Evolutionary conservation across 2,113 vertebrate genomes (phyloP), one percentile per base, ranked within the genome.

Genomic region (Neogobius melanostomus): DNA sequence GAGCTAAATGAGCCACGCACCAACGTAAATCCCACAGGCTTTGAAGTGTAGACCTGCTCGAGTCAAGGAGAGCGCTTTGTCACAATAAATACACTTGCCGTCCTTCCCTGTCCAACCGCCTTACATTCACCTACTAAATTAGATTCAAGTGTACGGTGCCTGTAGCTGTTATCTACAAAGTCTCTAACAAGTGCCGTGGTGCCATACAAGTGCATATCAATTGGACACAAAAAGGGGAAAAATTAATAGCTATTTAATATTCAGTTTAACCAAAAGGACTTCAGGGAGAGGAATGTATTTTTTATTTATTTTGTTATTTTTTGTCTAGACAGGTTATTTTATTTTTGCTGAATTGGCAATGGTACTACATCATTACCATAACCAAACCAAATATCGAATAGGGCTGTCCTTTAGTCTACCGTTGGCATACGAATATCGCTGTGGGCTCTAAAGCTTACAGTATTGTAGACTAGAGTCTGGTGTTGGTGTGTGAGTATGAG

Each of bases 401-500:
- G 28, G 28, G 28, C 28, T 36, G 28, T 36, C 28, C 28, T 36
- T 36, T 2, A 36, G 3, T 36, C 21, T 21, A 21, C 21, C 2
- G 28, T 36, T 36, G 28, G 28, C 4, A 5, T 36, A 36, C 28
- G 4, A 36, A 52, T 52, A 8, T 14, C 16, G 50, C 14, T 51
- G 50, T 51, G 50, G n/a, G 50, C 50, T 6, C 50, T 51, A 4
- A 36, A 36, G 28, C 28, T 36, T 36, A 36, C 28, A 4, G 28
- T 36, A 36, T 36, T 36, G 28, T 36, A 36, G 28, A 36, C 28
- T 36, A 36, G 28, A 36, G 28, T 2, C 28, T 36, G 0, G 28
- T 56, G 12, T 53, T 14, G 71, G 52, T 69, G 12, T 63, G 51
- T 47, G 75, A 46, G 36, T 45, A 44, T 60, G 9, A 71, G 66